Evolutionary conservation across 2,797 vertebrate species (phyloP), one percentile per base, ranked within the genome.

Genomic region (Coregonus sp.): DNA sequence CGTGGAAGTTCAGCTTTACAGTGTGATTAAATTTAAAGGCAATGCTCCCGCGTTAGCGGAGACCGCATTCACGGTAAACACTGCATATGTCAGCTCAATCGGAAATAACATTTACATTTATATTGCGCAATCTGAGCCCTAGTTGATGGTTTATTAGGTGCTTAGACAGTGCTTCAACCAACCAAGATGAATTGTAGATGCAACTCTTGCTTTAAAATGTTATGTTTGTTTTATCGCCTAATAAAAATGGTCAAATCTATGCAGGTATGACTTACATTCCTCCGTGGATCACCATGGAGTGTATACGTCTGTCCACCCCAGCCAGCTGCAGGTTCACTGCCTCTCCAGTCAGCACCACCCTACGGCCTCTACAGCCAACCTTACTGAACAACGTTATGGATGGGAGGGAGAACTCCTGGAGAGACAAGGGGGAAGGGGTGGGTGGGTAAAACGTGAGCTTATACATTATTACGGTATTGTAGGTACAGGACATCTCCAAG

Each of bases 361-460:
- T 96, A 85, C 96, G 96, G 70, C 98, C 98, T 86, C 89, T 93
- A 86, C 95, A 98, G 87, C 89, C 92, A 76, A 75, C 89, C 90
- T 96, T 97, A 85, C 93, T 95, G 91, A 96, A 98, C 75, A 99
- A 87, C 68, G 91, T 67, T 90, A 99, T 92, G 81, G 91, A 93
- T 1, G 98, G 96, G 73, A 98, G 93, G 68, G 98, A 98, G 75
- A 98, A 93, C 88, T 97, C 97, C 98, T 99, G 85, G 79, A 61
- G 25, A 20, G 29, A 69, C 2, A 72, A 3, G 56, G 71, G 6
- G 47, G 70, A 4, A 74, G 16, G 1, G 18, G 78, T 5, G 76
- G 9, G 77, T 1, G 47, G 47, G 25, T 2, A 47, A 40, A 67
- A 47, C 9, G 9, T 47, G 40, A 47, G 40, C 11, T 12, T 47